Conservation (phyloP, 1,140 invertebrate species). For the Drosophila kanapiae region DNA sequence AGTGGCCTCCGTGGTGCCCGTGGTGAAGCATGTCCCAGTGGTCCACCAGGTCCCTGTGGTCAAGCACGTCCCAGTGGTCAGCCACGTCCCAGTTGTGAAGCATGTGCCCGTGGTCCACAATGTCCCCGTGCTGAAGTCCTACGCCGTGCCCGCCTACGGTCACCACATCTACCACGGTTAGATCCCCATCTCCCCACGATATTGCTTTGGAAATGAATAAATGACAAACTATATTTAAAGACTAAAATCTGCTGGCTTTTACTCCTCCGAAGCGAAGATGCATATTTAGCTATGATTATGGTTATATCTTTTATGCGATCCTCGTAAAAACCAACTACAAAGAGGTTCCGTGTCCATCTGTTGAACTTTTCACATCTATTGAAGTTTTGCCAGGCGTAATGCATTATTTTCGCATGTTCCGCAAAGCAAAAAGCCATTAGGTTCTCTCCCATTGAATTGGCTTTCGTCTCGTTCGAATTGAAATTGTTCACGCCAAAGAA, state of each 20-base stretch:
- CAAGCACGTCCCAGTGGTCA: slow-evolving; percentile 37
- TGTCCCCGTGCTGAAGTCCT: slow-evolving; percentile 47
- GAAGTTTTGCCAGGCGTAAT: slow-evolving; percentile 1
- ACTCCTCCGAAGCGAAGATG: background rate
- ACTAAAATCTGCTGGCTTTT: background rate
- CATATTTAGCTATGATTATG: too few species aligned
- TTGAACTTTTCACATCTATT: slow-evolving; percentile 2
- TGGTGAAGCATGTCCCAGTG: slow-evolving; percentile 40
- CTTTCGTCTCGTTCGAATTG: slow-evolving; percentile 3
- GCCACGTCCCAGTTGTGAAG: slow-evolving; percentile 19
- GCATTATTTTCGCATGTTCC: slow-evolving; percentile 1
- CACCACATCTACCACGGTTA: slow-evolving; percentile 44
- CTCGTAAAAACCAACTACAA: background rate
- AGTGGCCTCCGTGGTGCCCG: slow-evolving; percentile 31
- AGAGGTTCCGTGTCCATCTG: background rate
- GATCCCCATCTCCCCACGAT: background rate
- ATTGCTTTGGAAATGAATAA: slow-evolving; percentile 11
- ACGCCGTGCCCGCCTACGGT: slow-evolving; percentile 25
- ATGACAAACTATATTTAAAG: background rate
- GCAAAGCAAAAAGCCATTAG: slow-evolving; percentile 5
- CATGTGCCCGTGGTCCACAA: slow-evolving; percentile 39
- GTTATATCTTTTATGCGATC: background rate
- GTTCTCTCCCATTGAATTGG: slow-evolving; percentile 3
- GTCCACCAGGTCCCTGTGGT: slow-evolving; percentile 31
- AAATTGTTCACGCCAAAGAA: slow-evolving; percentile 39